These are phyloP conservation scores for Apocheima hispidaria DNA, from an alignment of 2,888 invertebrate genomes.

Conservation along the genomic window DNA sequence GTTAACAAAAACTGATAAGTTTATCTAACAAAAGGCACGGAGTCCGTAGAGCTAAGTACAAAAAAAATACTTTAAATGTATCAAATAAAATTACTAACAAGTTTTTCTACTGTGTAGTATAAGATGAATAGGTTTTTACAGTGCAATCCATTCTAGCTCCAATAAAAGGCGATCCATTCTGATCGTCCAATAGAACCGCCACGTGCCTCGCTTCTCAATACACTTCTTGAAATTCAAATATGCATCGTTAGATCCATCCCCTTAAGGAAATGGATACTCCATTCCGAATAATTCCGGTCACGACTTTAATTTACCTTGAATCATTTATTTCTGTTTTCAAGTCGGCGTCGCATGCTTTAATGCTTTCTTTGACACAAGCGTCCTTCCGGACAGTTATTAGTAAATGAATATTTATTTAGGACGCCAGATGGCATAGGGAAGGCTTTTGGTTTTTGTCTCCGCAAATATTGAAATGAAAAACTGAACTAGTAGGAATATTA, in stretches of 20 bases:
- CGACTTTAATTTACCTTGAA: constrained; percentile 40
- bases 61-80: no score
- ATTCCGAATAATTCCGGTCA: constrained; percentile 36
- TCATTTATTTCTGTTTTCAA: constrained; percentile 31
- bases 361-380: not conserved
- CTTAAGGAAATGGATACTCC: constrained; percentile 31
- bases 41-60: no score
- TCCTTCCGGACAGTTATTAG: no score
- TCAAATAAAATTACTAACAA: no score
- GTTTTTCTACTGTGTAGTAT: constrained; percentile 2
- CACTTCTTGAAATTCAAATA: constrained; percentile 43
- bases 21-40: no score
- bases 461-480: no score
- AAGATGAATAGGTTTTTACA: constrained; percentile 15
- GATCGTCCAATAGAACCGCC: constrained; percentile 38
- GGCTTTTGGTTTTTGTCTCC: no score
- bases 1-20: no score
- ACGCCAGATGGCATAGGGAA: no score
- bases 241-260: constrained; percentile 35
- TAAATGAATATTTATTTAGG: no score
- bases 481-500: no score
- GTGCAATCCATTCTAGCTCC: constrained; percentile 17
- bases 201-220: constrained; percentile 39
- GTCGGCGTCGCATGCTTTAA: constrained; percentile 2
- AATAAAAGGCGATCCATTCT: constrained; percentile 30